These are phyloP conservation scores for Atethmia centrago DNA, from an alignment of 2,888 invertebrate genomes.

Conservation along the genomic window DNA sequence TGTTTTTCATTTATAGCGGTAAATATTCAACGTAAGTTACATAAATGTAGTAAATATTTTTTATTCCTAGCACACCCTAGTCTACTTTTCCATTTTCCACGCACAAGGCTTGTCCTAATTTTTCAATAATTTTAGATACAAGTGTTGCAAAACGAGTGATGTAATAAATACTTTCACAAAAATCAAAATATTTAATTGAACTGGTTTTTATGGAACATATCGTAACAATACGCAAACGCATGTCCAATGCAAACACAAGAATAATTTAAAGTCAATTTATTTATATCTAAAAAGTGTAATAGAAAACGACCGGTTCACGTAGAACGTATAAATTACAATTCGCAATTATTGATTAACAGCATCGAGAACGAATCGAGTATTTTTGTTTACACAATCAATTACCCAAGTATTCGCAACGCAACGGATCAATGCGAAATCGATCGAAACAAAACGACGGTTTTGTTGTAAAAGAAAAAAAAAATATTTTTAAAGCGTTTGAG, in stretches of 20 bases:
- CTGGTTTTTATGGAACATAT: slow-evolving; percentile 24
- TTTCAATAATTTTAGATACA: neutral
- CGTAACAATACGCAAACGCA: slow-evolving; percentile 59
- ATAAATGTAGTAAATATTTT: neutral
- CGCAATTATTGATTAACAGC: slow-evolving; percentile 76
- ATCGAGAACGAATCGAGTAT: slow-evolving; percentile 68
- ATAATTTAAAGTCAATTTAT: slow-evolving; percentile 70
- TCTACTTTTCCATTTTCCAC: neutral
- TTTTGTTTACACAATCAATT: slow-evolving; percentile 77
- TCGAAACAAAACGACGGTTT: slow-evolving; percentile 75
- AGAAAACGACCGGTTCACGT: slow-evolving; percentile 57
- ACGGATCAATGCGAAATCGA: slow-evolving; percentile 68
- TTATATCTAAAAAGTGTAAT: slow-evolving; percentile 68
- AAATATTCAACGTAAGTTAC: neutral
- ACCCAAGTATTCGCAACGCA: slow-evolving; percentile 69
- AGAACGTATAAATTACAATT: slow-evolving; percentile 66
- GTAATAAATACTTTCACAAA: slow-evolving; percentile 27
- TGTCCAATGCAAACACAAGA: slow-evolving; percentile 65
- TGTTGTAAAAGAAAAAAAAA: slow-evolving; percentile 72
- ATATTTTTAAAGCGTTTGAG: slow-evolving; percentile 74
- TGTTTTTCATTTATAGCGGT: neutral
- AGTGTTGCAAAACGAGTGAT: slow-evolving; percentile 5
- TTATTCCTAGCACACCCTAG: neutral
- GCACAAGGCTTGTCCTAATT: slow-evolving; percentile 13
- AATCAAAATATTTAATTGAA: slow-evolving; percentile 31